Evolutionary conservation across 1,140 invertebrate genomes (phyloP).

Genomic region (Maniola jurtina): DNA sequence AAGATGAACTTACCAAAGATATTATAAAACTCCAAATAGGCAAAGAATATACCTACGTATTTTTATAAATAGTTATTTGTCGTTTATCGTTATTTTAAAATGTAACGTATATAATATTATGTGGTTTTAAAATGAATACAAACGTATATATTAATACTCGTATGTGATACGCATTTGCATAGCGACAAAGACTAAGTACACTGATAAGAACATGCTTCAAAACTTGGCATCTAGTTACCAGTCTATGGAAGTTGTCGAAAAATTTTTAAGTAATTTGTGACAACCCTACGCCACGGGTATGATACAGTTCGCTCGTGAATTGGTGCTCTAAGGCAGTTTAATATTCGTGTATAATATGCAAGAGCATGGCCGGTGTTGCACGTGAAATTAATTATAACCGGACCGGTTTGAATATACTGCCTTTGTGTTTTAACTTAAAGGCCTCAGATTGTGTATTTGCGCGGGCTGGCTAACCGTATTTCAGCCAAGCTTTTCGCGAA

Average conservation of each 20-base stretch:
- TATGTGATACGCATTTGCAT: too few relatives aligned
- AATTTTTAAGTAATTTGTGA: not conserved
- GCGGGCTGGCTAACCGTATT: conserved; percentile 1
- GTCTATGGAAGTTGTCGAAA: too few relatives aligned
- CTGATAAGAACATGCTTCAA: not conserved
- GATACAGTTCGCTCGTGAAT: conserved; percentile 12
- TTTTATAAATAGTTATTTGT: too few relatives aligned
- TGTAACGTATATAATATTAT: too few relatives aligned
- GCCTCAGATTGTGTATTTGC: conserved; percentile 20
- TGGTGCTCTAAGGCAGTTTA: conserved; percentile 45
- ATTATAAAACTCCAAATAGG: too few relatives aligned
- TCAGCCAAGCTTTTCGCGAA: not conserved
- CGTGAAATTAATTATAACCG: conserved; percentile 66
- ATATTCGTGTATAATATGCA: conserved; percentile 70
- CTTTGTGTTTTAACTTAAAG: conserved; percentile 28
- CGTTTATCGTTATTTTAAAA: too few relatives aligned
- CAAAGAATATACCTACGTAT: too few relatives aligned
- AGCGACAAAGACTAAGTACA: too few relatives aligned
- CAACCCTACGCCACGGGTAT: not conserved
- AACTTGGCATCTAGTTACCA: not conserved
- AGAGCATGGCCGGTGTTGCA: conserved; percentile 52
- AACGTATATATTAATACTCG: too few relatives aligned
- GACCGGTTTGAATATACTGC: conserved; percentile 29
- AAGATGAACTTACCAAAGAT: too few relatives aligned
- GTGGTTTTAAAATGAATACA: too few relatives aligned